Percentiles rank a stretch among this genome's conserved stretches.
phyloP scores from a whole-genome alignment of 2,888 invertebrate species.

The Chaetogeoica ovagalla region DNA sequence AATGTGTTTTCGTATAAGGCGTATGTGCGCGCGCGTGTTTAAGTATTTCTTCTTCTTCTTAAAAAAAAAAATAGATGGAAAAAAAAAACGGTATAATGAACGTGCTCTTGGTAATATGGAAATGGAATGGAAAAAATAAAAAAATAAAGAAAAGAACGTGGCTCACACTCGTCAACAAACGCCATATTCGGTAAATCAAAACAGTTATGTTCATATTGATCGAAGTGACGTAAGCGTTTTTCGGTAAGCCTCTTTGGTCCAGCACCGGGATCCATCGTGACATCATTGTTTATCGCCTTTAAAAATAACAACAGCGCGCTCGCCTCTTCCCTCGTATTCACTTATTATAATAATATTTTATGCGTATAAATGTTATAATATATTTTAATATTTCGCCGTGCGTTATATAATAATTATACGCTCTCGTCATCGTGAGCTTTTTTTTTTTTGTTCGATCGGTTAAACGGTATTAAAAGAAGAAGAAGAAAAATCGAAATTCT shows the following conservation, averaged over 20 bases:
- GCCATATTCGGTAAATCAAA: constrained; percentile 51
- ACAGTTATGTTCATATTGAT: constrained; percentile 47
- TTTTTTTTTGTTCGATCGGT: no score
- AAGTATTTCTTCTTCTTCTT: constrained; percentile 19
- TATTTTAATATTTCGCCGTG: no score
- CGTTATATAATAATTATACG: no score
- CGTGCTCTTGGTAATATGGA: constrained; percentile 32
- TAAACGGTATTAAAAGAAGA: no score
- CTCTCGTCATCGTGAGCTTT: no score
- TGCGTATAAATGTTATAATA: no score
- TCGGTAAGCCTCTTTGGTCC: constrained; percentile 42
- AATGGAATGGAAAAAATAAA: background rate
- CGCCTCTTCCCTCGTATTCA: background rate
- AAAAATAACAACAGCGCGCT: constrained; percentile 21
- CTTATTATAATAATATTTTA: background rate
- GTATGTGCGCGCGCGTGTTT: constrained; percentile 28
- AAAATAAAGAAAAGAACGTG: constrained; percentile 33
- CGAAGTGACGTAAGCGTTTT: constrained; percentile 49
- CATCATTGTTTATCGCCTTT: constrained; percentile 45
- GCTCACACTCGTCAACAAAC: constrained; percentile 48
- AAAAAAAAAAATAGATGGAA: constrained; percentile 1
- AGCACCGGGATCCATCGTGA: constrained; percentile 38
- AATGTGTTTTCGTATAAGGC: constrained; percentile 33
- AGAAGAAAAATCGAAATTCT: no score
- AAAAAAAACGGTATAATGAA: constrained; percentile 33